These are phyloP conservation scores for Papilio xuthus DNA, from an alignment of 1,140 invertebrate species.

Conservation along the genomic window DNA sequence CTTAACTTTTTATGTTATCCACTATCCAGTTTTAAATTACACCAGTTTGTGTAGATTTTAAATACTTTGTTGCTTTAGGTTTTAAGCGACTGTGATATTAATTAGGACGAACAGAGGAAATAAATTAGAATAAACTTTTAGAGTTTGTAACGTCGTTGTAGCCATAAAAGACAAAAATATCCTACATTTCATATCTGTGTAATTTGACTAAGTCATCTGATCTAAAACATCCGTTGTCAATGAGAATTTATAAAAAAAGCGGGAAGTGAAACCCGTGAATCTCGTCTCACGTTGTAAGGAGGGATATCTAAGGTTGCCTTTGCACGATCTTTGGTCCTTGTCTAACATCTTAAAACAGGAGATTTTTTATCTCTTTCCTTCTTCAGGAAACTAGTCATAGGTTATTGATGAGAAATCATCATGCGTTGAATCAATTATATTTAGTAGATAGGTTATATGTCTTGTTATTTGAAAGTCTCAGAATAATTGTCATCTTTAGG, in stretches of 20 bases:
- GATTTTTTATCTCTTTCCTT: not conserved
- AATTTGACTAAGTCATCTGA: constrained; percentile 16
- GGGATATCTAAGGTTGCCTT: not conserved
- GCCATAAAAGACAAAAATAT: not conserved
- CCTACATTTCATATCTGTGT: not conserved
- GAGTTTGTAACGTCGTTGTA: not conserved
- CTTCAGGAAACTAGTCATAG: not conserved
- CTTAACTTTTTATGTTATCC: constrained; percentile 12
- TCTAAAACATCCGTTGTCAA: not conserved
- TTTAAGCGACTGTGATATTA: too few relatives aligned
- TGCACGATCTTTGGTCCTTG: not conserved
- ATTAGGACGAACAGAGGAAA: not conserved
- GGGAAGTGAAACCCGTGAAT: not conserved
- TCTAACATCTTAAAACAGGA: not conserved
- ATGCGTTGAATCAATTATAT: not conserved
- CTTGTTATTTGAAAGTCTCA: too few relatives aligned
- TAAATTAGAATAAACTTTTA: not conserved
- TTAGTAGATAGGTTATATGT: not conserved
- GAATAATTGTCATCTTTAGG: too few relatives aligned
- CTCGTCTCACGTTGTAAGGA: not conserved
- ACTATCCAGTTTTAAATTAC: not conserved
- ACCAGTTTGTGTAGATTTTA: not conserved
- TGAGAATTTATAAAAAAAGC: constrained; percentile 3
- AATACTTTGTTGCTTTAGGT: not conserved
- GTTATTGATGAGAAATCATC: not conserved